phyloP scores from a whole-genome alignment of 2,797 vertebrate genomes.

The Petrocephalus sullivani region DNA sequence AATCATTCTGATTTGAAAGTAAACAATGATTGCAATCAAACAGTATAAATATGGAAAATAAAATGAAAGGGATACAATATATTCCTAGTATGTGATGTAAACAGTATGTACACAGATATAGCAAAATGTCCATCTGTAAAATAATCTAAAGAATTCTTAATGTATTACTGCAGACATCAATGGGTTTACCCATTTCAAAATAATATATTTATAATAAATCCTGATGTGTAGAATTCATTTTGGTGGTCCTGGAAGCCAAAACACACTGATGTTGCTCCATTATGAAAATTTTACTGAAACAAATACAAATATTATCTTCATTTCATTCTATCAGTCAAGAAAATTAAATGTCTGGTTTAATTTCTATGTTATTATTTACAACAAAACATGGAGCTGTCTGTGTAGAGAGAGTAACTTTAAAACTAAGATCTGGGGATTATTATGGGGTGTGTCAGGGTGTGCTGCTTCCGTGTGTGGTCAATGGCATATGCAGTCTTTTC shows the following conservation, averaged over 20 bases:
- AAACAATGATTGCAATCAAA: background rate
- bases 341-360: background rate
- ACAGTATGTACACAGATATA: background rate
- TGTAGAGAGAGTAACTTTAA: background rate
- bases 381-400: background rate
- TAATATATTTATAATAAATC: background rate
- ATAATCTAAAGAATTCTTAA: background rate
- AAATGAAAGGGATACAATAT: background rate
- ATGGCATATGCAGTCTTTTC: constrained; percentile 6
- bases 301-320: background rate
- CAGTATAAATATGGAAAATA: background rate
- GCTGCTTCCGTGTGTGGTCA: constrained; percentile 24
- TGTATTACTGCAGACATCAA: background rate
- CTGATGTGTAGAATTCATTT: background rate
- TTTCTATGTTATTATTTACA: background rate
- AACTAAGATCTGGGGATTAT: background rate
- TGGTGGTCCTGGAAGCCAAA: background rate
- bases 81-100: background rate
- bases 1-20: background rate
- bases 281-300: background rate
- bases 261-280: background rate
- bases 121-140: background rate
- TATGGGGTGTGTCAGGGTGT: constrained; percentile 14
- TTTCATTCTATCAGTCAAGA: background rate
- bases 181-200: background rate